Conservation (phyloP, 2,113 vertebrate genomes). For the Acinonyx jubatus region DNA sequence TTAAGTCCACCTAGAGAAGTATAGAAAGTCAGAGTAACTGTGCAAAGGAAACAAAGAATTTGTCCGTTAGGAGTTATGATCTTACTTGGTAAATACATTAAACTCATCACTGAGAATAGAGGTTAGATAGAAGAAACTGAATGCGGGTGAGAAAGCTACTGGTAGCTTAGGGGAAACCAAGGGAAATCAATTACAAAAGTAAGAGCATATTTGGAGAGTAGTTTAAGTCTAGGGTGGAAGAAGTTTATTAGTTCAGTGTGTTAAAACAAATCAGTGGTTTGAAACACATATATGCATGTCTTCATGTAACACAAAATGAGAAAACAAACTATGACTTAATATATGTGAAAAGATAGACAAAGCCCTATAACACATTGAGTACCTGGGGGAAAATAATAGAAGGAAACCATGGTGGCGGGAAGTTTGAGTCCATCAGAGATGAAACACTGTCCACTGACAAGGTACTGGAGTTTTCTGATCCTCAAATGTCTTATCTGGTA, state of each 20-base stretch:
- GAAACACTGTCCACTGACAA: neutral
- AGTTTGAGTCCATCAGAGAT: neutral
- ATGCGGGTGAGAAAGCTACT: neutral
- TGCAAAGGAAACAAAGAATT: neutral
- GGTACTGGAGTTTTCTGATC: neutral
- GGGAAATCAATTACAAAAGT: neutral
- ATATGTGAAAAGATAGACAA: neutral
- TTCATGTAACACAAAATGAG: neutral
- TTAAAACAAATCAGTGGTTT: neutral
- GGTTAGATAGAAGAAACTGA: neutral
- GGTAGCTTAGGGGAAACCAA: neutral
- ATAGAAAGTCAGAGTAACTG: neutral
- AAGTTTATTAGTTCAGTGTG: neutral
- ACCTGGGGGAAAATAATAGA: neutral
- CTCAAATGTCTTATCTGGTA: neutral
- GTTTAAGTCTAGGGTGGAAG: neutral
- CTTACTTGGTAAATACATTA: neutral
- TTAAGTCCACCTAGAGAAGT: neutral
- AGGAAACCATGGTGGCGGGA: neutral
- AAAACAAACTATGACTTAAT: neutral
- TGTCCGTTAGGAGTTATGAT: neutral
- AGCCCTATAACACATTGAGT: neutral
- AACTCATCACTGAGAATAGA: neutral
- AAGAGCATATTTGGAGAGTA: neutral
- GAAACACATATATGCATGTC: neutral